Conservation (phyloP, 2,888 invertebrate genomes). For the Pimpla rufipes region DNA sequence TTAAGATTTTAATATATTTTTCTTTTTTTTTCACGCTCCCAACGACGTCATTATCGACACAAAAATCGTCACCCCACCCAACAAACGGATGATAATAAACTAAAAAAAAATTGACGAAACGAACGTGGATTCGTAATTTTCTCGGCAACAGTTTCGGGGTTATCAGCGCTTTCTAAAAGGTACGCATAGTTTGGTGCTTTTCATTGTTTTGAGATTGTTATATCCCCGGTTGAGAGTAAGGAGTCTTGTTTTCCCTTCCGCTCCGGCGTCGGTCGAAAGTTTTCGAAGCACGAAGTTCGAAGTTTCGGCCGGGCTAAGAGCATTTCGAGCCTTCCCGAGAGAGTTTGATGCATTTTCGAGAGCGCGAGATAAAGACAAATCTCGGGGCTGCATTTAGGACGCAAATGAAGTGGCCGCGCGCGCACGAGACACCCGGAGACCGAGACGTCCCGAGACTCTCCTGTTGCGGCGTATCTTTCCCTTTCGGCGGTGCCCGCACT, state of each 20-base stretch:
- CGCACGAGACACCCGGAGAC: constrained; percentile 6
- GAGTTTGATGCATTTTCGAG: constrained; percentile 10
- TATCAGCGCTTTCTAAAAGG: constrained; percentile 67
- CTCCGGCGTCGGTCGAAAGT: neutral
- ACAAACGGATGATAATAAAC: constrained; percentile 14
- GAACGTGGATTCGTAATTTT: constrained; percentile 38
- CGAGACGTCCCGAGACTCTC: constrained; percentile 36
- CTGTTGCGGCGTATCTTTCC: constrained; percentile 30
- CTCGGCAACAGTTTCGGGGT: constrained; percentile 50
- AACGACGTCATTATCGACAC: constrained; percentile 6
- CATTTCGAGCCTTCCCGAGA: neutral
- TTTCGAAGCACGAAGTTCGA: constrained; percentile 2
- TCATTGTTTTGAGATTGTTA: constrained; percentile 67
- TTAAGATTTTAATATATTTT: constrained; percentile 5
- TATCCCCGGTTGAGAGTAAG: constrained; percentile 56
- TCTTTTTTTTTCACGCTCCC: constrained; percentile 49
- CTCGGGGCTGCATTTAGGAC: neutral
- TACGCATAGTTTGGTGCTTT: constrained; percentile 63
- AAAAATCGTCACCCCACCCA: constrained; percentile 11
- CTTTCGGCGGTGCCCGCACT: constrained; percentile 30
- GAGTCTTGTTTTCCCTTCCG: constrained; percentile 27
- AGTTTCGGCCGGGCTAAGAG: neutral
- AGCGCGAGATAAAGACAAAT: constrained; percentile 6
- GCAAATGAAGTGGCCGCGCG: constrained; percentile 8
- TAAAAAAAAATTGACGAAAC: neutral